Conservation (phyloP, 2,888 invertebrate genomes). For the Diachrysia chrysitis region DNA sequence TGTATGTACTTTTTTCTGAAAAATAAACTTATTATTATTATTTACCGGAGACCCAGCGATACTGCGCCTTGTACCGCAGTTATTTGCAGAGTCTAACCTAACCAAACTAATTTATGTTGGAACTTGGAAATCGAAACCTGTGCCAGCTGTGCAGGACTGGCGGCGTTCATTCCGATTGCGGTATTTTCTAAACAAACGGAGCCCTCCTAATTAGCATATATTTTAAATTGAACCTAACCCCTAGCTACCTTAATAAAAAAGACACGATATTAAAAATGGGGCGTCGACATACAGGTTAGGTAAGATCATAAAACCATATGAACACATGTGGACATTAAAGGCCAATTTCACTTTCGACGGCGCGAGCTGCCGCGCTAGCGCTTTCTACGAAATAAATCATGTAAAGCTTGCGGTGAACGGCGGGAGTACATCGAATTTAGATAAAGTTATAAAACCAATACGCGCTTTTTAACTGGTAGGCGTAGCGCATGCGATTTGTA, state of each 20-base stretch:
- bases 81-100: too few species aligned
- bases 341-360: conserved; percentile 36
- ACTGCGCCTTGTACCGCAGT: too few species aligned
- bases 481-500: neutral
- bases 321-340: conserved; percentile 4
- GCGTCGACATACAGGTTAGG: too few species aligned
- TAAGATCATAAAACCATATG: too few species aligned
- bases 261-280: conserved; percentile 20
- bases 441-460: neutral
- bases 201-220: conserved; percentile 41
- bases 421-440: too few species aligned
- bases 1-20: too few species aligned
- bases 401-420: too few species aligned
- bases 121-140: too few species aligned
- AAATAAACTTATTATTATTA: too few species aligned
- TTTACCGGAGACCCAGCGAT: too few species aligned
- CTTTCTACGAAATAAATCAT: neutral
- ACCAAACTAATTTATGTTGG: too few species aligned
- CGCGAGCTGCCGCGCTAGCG: neutral
- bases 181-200: conserved; percentile 37
- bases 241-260: neutral
- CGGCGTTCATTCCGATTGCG: neutral
- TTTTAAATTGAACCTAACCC: conserved; percentile 14
- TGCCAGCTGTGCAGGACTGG: too few species aligned
- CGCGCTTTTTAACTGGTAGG: neutral